Evolutionary conservation across 1,140 invertebrate species (phyloP).

Genomic region (Cotesia chilonis): DNA sequence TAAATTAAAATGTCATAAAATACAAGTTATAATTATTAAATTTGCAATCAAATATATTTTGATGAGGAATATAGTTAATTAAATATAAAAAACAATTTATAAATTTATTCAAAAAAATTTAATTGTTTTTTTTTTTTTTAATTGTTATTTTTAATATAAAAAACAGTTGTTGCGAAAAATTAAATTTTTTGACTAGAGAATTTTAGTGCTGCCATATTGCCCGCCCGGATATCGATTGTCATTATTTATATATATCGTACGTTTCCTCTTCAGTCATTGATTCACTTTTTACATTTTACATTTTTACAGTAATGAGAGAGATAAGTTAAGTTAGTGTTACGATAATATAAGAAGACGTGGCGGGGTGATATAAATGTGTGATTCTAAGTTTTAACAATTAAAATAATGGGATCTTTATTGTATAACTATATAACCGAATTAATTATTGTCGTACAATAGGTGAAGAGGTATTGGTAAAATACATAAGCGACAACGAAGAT

Average conservation of each 20-base stretch:
- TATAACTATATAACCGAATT: not conserved
- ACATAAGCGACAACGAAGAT: constrained; percentile 20
- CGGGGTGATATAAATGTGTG: constrained; percentile 47
- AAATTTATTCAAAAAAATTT: too few relatives aligned
- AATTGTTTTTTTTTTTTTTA: too few relatives aligned
- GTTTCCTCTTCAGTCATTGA: constrained; percentile 68
- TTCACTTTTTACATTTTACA: constrained; percentile 68
- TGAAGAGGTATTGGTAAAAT: constrained; percentile 23
- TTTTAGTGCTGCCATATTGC: constrained; percentile 47
- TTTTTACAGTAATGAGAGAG: constrained; percentile 66
- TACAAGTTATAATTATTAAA: not conserved
- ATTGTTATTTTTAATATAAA: too few relatives aligned
- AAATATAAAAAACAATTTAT: not conserved
- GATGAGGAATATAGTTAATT: not conserved
- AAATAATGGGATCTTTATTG: constrained; percentile 40
- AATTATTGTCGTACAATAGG: constrained; percentile 6
- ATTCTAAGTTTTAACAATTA: constrained; percentile 58
- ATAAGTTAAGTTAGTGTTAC: constrained; percentile 60
- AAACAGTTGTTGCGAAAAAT: too few relatives aligned
- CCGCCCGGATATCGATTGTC: constrained; percentile 65
- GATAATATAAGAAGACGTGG: constrained; percentile 40
- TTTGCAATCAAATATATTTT: not conserved
- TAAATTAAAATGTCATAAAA: not conserved
- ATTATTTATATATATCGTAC: constrained; percentile 65
- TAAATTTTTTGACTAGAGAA: constrained; percentile 45